phyloP scores from a whole-genome alignment of 2,888 invertebrate genomes.

The Standfussiana lucernea region DNA sequence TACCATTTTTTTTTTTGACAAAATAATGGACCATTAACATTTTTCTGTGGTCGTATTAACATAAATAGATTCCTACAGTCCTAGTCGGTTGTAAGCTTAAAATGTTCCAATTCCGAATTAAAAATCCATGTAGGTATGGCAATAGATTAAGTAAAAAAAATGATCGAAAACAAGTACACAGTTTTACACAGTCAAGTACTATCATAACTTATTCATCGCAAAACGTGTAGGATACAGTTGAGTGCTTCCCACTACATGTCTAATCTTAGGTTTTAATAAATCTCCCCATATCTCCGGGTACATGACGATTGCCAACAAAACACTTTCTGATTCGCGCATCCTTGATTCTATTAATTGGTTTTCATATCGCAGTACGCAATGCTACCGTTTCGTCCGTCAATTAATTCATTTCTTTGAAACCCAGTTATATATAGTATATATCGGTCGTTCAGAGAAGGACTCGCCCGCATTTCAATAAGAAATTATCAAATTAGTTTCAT shows the following conservation, averaged over 20 bases:
- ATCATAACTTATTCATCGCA: conserved; percentile 56
- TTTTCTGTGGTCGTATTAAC: conserved; percentile 2
- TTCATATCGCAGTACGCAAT: conserved; percentile 67
- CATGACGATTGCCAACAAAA: conserved; percentile 65
- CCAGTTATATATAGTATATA: conserved; percentile 62
- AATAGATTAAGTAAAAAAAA: conserved; percentile 15
- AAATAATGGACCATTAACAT: conserved; percentile 4
- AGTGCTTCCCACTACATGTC: conserved; percentile 35
- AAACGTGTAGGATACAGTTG: conserved; percentile 56
- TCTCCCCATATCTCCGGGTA: conserved; percentile 53
- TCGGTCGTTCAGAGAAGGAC: conserved; percentile 71
- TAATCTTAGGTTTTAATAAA: conserved; percentile 54
- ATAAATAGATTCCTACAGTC: neutral
- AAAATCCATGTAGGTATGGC: neutral
- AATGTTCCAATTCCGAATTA: neutral
- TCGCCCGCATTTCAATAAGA: conserved; percentile 82
- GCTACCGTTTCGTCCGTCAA: conserved; percentile 67
- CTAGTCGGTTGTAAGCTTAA: neutral
- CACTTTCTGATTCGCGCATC: conserved; percentile 71
- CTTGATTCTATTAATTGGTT: conserved; percentile 72
- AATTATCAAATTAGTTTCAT: conserved; percentile 89
- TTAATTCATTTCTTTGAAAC: conserved; percentile 72
- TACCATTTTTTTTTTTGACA: conserved; percentile 11
- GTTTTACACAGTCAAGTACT: conserved; percentile 36
- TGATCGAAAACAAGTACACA: neutral